These are phyloP conservation scores for Micrasema longulum DNA, from an alignment of 1,140 invertebrate genomes.

Conservation along the genomic window DNA sequence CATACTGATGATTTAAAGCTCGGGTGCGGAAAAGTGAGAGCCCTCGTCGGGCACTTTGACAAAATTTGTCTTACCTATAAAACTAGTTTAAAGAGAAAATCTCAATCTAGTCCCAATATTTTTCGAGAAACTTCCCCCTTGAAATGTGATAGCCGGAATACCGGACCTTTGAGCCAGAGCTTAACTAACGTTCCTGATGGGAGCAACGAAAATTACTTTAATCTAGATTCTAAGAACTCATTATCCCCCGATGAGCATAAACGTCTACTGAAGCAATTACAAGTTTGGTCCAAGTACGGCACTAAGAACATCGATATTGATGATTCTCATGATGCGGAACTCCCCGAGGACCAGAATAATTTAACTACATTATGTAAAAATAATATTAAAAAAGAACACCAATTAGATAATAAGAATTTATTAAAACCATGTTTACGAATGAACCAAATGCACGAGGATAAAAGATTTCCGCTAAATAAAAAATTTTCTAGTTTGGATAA, in stretches of 20 bases:
- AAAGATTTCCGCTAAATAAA: conserved; percentile 54
- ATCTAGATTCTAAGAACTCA: conserved; percentile 58
- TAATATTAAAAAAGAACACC: conserved; percentile 24
- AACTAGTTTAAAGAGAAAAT: conserved; percentile 63
- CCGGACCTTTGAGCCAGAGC: conserved; percentile 57
- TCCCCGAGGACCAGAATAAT: neutral
- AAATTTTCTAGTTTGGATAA: conserved; percentile 58
- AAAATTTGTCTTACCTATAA: conserved; percentile 64
- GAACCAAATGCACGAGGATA: conserved; percentile 6
- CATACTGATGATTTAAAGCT: conserved; percentile 72
- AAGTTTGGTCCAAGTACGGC: conserved; percentile 71
- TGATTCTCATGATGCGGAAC: neutral
- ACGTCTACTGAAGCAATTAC: conserved; percentile 69
- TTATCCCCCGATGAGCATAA: conserved; percentile 68
- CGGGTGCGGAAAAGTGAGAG: conserved; percentile 73
- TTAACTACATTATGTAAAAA: conserved; percentile 55
- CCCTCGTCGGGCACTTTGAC: conserved; percentile 73
- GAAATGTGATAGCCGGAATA: conserved; percentile 1
- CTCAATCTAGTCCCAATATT: conserved; percentile 66
- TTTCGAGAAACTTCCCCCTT: conserved; percentile 44
- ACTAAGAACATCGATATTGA: conserved; percentile 54
- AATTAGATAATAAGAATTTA: conserved; percentile 31
- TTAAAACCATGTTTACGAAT: neutral
- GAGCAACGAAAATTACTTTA: conserved; percentile 49
- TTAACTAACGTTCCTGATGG: conserved; percentile 58